Evolutionary conservation across 2,888 invertebrate genomes (phyloP).

Genomic region (Leptopterna dolabrata): DNA sequence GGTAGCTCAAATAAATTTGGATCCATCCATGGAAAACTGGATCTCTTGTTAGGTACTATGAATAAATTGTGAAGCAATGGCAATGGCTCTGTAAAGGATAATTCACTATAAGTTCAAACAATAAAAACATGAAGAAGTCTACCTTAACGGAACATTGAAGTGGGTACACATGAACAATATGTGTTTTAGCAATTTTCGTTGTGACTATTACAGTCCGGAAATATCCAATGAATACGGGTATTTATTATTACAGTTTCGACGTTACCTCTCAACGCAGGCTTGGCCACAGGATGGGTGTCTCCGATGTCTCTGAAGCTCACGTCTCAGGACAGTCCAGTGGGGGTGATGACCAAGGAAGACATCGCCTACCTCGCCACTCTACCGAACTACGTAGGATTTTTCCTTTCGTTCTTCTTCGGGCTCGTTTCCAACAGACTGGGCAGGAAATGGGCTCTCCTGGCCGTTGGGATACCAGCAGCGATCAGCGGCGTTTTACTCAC

Average conservation of each 20-base stretch:
- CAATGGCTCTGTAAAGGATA: too few relatives aligned
- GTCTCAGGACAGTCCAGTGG: not conserved
- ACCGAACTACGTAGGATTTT: not conserved
- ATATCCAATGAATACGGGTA: too few relatives aligned
- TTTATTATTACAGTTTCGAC: not conserved
- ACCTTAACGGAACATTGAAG: too few relatives aligned
- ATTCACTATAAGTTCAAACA: too few relatives aligned
- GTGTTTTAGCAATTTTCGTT: too few relatives aligned
- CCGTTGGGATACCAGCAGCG: not conserved
- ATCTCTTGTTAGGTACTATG: too few relatives aligned
- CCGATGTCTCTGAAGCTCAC: constrained; percentile 10
- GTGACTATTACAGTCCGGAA: too few relatives aligned
- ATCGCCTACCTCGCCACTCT: not conserved
- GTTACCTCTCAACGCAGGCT: not conserved
- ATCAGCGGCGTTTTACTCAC: constrained; percentile 11
- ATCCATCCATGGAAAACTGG: too few relatives aligned
- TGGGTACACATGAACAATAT: too few relatives aligned
- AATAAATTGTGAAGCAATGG: too few relatives aligned
- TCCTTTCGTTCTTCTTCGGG: not conserved
- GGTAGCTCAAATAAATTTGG: too few relatives aligned
- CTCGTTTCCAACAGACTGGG: not conserved
- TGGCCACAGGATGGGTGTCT: constrained; percentile 15
- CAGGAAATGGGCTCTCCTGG: not conserved
- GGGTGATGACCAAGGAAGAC: not conserved
- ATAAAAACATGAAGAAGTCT: too few relatives aligned